Base-by-base conservation (phyloP, 2,888 invertebrate species). In the Nebria brevicollis region DNA sequence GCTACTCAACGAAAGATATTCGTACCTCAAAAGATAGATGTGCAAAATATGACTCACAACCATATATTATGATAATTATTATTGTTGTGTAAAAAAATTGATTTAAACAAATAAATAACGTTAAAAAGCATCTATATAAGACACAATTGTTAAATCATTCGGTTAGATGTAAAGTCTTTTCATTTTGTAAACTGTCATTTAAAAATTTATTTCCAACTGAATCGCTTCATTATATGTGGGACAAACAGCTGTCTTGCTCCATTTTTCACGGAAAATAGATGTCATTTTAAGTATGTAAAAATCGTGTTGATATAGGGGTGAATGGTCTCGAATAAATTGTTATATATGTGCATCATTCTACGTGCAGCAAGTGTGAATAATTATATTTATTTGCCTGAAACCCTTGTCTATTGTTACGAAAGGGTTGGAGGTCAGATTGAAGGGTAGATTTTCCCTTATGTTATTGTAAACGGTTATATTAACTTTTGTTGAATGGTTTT, bases 311-410 rank as follows among this genome's bases (percentile, higher is more conserved):
- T 72, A 77, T 41, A 70, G 70, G 70, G 70, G 20, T 70, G 34
- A 11, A 70, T 20, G 20, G 54, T 54, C 54, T 13, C 54, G 54
- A 54, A 54, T 54, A 54, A 13, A 54, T 54, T 54, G 54, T 54
- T 13, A 54, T 54, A 34, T 2, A 13, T 54, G 54, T 54, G 13
- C 54, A 54, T 54, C 54, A 13, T 54, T 54, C 54, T 54, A 13
- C 13, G 54, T 54, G 66, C 64, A 77, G 65, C 72, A 77, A 72
- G 77, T 77, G 77, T 77, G 77, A 77, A 77, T 72, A 77, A 72
- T 77, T 77, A 72, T 70, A 77, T 77, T 77, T 77, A 77, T 77
- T 77, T 77, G 77, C 77, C 65, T 77, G 72, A 70, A 77, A 72
- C 77, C 77, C 77, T 72, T 54, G 72, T 72, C 72, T 72, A 77